A percentile compares a stretch with the other conserved stretches of the same genome.
Conservation (phyloP, 2,888 invertebrate genomes). For the Oscheius sp. region DNA sequence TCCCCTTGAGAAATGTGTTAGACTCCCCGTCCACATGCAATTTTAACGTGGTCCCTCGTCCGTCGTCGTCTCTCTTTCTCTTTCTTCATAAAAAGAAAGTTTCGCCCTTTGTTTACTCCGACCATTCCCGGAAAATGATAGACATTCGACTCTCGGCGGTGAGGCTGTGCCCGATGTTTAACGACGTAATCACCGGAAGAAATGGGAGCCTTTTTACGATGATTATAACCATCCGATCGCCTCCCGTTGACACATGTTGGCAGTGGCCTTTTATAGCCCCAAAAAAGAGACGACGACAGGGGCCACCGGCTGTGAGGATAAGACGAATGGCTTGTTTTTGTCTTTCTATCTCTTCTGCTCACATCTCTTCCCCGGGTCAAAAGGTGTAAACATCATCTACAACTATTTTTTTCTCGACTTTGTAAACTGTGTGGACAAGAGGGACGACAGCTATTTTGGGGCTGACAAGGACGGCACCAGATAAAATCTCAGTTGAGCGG, state of each 20-base stretch:
- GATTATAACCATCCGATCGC: constrained; percentile 9
- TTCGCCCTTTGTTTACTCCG: neutral
- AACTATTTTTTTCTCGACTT: no score
- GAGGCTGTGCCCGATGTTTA: no score
- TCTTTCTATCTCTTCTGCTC: neutral
- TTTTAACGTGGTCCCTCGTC: constrained; percentile 7
- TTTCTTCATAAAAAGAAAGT: neutral
- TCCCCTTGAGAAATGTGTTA: constrained; percentile 25
- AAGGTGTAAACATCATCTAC: constrained; percentile 1
- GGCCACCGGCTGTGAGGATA: no score
- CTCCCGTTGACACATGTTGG: constrained; percentile 6
- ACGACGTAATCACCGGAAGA: neutral
- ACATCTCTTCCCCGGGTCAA: no score
- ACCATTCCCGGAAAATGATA: no score
- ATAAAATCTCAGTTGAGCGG: no score
- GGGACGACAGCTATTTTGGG: no score
- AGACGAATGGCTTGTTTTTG: constrained; percentile 7
- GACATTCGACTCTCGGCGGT: no score
- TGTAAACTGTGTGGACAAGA: no score
- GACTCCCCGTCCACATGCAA: constrained; percentile 7
- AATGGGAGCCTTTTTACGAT: neutral
- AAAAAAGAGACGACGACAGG: no score
- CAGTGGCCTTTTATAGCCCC: neutral
- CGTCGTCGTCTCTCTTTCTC: neutral
- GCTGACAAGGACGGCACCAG: no score